Evolutionary conservation across 1,140 invertebrate species (phyloP).

Genomic region (Pomacea maculata): DNA sequence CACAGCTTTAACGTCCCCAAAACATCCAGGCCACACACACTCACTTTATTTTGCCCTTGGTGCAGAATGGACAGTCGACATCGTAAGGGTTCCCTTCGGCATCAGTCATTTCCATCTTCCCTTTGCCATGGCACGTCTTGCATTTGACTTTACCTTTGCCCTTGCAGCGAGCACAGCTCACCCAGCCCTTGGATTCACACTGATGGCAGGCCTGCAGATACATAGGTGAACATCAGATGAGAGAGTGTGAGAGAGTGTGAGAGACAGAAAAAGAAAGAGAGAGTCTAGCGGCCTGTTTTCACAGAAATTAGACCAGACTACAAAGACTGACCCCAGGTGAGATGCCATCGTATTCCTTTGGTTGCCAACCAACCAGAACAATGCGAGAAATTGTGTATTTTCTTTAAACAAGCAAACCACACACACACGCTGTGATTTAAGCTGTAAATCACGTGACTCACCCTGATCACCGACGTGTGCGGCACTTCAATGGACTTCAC

Average conservation of each 20-base stretch:
- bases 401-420: background rate
- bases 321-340: too few relatives aligned
- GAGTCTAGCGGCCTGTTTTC: too few relatives aligned
- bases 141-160: slow-evolving; percentile 39
- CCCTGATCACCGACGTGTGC: slow-evolving; percentile 46
- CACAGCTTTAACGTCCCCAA: background rate
- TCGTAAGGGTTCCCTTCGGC: slow-evolving; percentile 21
- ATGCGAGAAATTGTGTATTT: too few relatives aligned
- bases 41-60: too few relatives aligned
- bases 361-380: too few relatives aligned
- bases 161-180: slow-evolving; percentile 39
- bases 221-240: background rate
- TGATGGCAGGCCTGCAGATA: slow-evolving; percentile 41
- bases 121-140: slow-evolving; percentile 37
- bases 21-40: background rate
- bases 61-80: slow-evolving; percentile 17
- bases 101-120: slow-evolving; percentile 15
- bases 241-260: too few relatives aligned
- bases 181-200: slow-evolving; percentile 40
- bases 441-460: slow-evolving; percentile 16
- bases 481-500: slow-evolving; percentile 45
- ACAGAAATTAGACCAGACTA: too few relatives aligned
- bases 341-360: too few relatives aligned
- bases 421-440: slow-evolving; percentile 10
- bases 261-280: too few relatives aligned